These are phyloP conservation scores for Drosophila nasuta DNA, from an alignment of 1,140 invertebrate species.

Conservation along the genomic window DNA sequence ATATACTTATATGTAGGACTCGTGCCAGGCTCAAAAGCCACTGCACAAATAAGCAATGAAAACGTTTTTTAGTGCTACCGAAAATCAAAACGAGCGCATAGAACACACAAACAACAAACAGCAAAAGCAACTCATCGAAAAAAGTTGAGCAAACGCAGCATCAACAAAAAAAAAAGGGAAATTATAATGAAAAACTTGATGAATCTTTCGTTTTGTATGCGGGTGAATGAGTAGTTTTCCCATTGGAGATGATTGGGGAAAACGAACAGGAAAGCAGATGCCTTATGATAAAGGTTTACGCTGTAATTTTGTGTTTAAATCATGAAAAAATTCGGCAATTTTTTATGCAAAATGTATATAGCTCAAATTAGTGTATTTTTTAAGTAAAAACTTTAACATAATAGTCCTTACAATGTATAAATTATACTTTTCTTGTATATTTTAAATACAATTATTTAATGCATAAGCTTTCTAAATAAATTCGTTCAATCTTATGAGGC, in stretches of 20 bases:
- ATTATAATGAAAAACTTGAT: constrained; percentile 67
- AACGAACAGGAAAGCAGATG: background rate
- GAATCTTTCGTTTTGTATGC: constrained; percentile 56
- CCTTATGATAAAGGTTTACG: background rate
- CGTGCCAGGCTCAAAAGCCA: constrained; percentile 56
- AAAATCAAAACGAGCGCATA: constrained; percentile 38
- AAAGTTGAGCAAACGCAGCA: background rate
- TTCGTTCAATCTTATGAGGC: too few relatives aligned
- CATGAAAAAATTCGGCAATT: too few relatives aligned
- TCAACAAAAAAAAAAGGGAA: constrained; percentile 20
- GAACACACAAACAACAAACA: constrained; percentile 11
- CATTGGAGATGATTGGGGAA: background rate
- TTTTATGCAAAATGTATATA: too few relatives aligned
- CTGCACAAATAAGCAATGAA: constrained; percentile 56
- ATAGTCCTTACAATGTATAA: too few relatives aligned
- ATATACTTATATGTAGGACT: constrained; percentile 11
- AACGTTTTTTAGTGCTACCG: constrained; percentile 38
- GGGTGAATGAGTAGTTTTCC: background rate
- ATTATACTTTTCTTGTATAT: too few relatives aligned
- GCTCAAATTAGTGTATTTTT: too few relatives aligned
- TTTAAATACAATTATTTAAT: too few relatives aligned
- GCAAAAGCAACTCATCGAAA: constrained; percentile 2
- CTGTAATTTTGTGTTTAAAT: background rate
- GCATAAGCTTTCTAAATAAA: too few relatives aligned
- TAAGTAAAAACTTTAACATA: too few relatives aligned